Evolutionary conservation across 2,797 vertebrate species (phyloP), one percentile per base, ranked within the genome.

Genomic region (Furcifer pardalis): DNA sequence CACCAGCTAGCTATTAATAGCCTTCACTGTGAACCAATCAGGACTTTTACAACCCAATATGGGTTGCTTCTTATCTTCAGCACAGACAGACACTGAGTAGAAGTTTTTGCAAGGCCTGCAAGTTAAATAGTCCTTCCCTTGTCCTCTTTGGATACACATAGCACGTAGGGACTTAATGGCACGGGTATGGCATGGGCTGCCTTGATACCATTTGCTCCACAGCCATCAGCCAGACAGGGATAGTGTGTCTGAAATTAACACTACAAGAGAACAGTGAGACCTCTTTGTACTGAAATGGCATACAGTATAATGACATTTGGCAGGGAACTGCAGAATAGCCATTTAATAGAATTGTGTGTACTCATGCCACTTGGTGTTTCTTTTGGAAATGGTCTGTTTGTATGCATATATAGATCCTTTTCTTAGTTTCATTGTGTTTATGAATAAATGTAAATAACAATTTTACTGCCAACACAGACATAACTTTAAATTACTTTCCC

Each of bases 1-100:
- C 15, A 25, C 83, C 85, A 79, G 60, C 49, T 91, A 79, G 60
- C 59, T 92, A 84, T 82, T 92, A 82, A 83, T 0, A 19, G 84
- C 71, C 76, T 5, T 65, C 85, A 75, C 85, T 78, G 66, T 77
- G 69, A 87, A 79, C 40, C 12, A 1, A 69, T 89, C 60, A 72
- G 63, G 66, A 7, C 4, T 83, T 89, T 81, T 82, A 81, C 68
- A 87, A 78, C 85, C 71, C 88, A 86, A 40, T 13, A 84, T 13
- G 76, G 84, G 12, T 52, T 49, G 40, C 80, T 52, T 56, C 35
- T 63, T 52, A 63, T 30, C 81, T 91, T 52, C 76, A 86, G 52
- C 65, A 30, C 83, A 69, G 77, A 71, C 25, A 86, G 77, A 63
- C 35, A 1, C 1, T 0, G 1, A 66, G 63, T 37, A 63, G 19